A percentile compares a stretch with the other conserved stretches of the same genome.
Evolutionary conservation across 2,797 vertebrate species (phyloP).

Genomic region (Micropoecilia bifurca): DNA sequence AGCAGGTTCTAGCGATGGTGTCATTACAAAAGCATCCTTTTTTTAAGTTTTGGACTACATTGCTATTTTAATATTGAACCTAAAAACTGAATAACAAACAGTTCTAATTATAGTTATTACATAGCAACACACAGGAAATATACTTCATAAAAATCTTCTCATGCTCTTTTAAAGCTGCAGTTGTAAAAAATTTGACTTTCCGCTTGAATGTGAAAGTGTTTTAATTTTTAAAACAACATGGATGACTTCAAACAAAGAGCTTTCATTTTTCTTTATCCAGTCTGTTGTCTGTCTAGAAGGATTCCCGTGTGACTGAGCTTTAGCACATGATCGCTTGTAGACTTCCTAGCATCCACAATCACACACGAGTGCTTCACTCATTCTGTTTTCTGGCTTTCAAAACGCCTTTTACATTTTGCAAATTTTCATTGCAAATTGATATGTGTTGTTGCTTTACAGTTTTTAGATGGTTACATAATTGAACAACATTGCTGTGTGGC

Average conservation of each 20-base stretch:
- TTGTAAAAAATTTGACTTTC: not conserved
- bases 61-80: not conserved
- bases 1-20: not conserved
- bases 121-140: not conserved
- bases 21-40: not conserved
- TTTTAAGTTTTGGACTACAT: not conserved
- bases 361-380: slow-evolving; percentile 29
- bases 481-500: slow-evolving; percentile 27
- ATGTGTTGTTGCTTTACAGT: slow-evolving; percentile 24
- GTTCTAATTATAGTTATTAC: not conserved
- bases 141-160: not conserved
- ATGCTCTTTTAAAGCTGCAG: not conserved
- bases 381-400: slow-evolving; percentile 29
- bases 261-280: slow-evolving; percentile 15
- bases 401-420: slow-evolving; percentile 32
- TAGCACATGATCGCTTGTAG: slow-evolving; percentile 21
- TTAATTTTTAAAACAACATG: slow-evolving; percentile 1
- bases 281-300: slow-evolving; percentile 14
- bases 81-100: not conserved
- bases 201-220: slow-evolving; percentile 12
- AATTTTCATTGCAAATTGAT: slow-evolving; percentile 20
- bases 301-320: slow-evolving; percentile 16
- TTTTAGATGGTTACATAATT: slow-evolving; percentile 27
- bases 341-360: slow-evolving; percentile 11
- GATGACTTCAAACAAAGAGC: slow-evolving; percentile 10